Base-by-base conservation (phyloP, 2,113 vertebrate genomes). In the Callorhinus ursinus region DNA sequence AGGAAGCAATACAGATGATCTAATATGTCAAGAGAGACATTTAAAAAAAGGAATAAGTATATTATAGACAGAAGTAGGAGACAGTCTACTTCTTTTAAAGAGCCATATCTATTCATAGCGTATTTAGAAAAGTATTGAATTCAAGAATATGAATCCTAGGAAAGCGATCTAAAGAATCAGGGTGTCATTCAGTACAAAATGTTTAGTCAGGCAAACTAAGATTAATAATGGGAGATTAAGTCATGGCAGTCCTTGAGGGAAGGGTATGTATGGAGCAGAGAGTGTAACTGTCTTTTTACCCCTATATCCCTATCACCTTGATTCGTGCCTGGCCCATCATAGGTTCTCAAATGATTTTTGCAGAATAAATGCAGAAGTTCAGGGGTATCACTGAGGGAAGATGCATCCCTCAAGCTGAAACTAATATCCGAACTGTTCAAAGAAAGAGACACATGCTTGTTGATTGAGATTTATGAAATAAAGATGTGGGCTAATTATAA, bases 1-100 rank as follows among this genome's bases (percentile, higher is more conserved):
- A 93, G 82, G 92, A 98, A 93, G 94, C 90, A 95, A 97, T 95
- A 97, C 96, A 97, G 92, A 97, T 98, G 95, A 97, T 97, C 87
- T 94, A 96, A 93, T 96, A 83, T 95, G 89, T 97, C 97, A 97
- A 97, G 95, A 84, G 85, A 97, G 90, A 92, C 87, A 96, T 97
- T 97, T 94, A 0, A 39, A 86, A 90, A 96, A 97, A 67, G 80
- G 65, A 95, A 84, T 93, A 98, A 90, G 83, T 95, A 67, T 97
- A 93, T 96, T 96, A 93, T 57, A 95, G 79, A 74, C 86, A 96
- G 74, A 95, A 80, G 57, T 85, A 97, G 83, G 63, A 97, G 96
- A 97, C 46, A 77, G 96, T 97, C 92, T 97, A 88, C 87, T 93
- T 97, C 79, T 97, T 95, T 95, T 77, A 95, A 97, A 95, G 90